Evolutionary conservation across 2,797 vertebrate genomes (phyloP).

Genomic region (Myripristis murdjan): DNA sequence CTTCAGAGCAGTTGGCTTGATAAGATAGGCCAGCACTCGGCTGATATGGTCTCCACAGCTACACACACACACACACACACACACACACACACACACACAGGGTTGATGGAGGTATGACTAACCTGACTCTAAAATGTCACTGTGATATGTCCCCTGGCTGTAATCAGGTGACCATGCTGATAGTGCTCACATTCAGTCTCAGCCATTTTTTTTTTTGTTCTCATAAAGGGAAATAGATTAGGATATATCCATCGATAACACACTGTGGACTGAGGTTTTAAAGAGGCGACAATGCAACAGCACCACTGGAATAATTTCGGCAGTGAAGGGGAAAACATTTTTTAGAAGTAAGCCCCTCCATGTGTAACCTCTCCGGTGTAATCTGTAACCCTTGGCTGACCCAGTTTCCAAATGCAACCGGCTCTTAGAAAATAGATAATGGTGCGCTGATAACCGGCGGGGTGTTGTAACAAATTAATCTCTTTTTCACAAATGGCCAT

Average conservation of each 20-base stretch:
- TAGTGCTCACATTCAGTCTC: constrained; percentile 52
- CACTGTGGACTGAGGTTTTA: constrained; percentile 10
- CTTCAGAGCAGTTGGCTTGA: constrained; percentile 75
- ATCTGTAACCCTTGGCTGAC: constrained; percentile 62
- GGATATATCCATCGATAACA: constrained; percentile 40
- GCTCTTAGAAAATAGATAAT: constrained; percentile 46
- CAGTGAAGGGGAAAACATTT: constrained; percentile 4
- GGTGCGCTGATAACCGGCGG: constrained; percentile 47
- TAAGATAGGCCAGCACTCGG: constrained; percentile 76
- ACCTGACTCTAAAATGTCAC: constrained; percentile 67
- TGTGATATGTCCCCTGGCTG: constrained; percentile 43
- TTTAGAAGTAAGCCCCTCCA: not conserved
- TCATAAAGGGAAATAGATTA: constrained; percentile 49
- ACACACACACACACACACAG: not conserved
- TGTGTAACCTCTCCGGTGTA: constrained; percentile 41
- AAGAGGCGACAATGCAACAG: constrained; percentile 30
- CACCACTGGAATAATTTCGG: constrained; percentile 21
- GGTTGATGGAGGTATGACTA: constrained; percentile 60
- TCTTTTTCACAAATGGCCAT: not conserved
- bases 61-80: too few species aligned
- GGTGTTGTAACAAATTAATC: constrained; percentile 51
- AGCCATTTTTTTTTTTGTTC: constrained; percentile 6
- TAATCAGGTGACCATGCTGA: constrained; percentile 64
- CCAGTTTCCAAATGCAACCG: constrained; percentile 49
- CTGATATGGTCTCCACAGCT: constrained; percentile 78